Base-by-base conservation (phyloP, 2,113 vertebrate genomes). In the Dendropsophus ebraccatus region DNA sequence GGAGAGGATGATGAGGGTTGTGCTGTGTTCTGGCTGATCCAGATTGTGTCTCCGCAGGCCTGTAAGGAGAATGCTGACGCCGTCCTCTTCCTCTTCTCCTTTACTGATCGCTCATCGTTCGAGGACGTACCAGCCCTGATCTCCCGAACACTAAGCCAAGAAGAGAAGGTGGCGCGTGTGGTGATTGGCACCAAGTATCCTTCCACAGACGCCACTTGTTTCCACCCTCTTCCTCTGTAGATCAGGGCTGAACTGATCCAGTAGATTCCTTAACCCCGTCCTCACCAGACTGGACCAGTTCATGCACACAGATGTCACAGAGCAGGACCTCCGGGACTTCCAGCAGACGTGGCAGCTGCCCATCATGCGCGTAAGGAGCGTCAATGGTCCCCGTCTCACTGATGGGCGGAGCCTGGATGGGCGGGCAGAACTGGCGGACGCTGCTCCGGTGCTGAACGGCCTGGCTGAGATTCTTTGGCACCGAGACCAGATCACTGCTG, bases 121-220 rank as follows among this genome's bases (percentile, higher is more conserved):
- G 95, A 97, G 65, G 97, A 98, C 87, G 92, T 99, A 73, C 93
- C 97, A 0, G 95, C 91, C 67, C 97, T 96, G 83, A 93, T 97
- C 45, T 87, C 91, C 1, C 94, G 95, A 0, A 82, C 95, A 65
- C 56, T 91, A 0, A 91, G 87, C 0, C 88, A 89, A 0, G 75
- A 91, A 5, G 89, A 90, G 8, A 67, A 49, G 13, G 83, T 94
- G 0, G 91, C 95, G 50, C 95, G 88, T 87, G 87, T 98, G 88
- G 95, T 98, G 5, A 88, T 99, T 0, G 98, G 97, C 83, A 97
- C 97, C 87, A 99, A 99, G 94, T 99, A 99, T 99, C 98, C 96
- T 98, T 75, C 16, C 4, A 21, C 30, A 21, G 41, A 8, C 4
- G 41, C 41, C 8, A 8, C 8, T 41, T 41, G 8, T 41, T 41